Base-by-base conservation (phyloP, 1,140 invertebrate species). In the Apolygus lucorum region DNA sequence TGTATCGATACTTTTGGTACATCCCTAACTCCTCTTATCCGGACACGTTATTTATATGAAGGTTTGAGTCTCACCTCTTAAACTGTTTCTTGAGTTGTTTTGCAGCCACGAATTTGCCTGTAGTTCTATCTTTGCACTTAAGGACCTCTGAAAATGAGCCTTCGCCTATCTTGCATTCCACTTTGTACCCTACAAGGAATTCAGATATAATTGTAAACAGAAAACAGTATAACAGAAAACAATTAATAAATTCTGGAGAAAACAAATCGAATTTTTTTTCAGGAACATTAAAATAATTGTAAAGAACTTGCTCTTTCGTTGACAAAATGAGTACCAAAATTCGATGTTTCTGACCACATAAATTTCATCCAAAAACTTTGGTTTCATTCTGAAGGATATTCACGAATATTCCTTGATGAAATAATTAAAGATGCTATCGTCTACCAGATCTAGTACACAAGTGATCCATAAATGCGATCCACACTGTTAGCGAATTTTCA, bases 91-190 rank as follows among this genome's bases (percentile, higher is more conserved):
- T 88, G 70, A 89, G 79, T 74, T 82, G 79, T 78, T 89, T 88
- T 34, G 84, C 86, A 2, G 87, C 87, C 75, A 82, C 84, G 34
- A 81, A 77, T 29, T 77, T 75, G 54, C 82, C 83, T 72, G 81
- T 83, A 71, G 79, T 75, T 70, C 81, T 78, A 70, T 85, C 79
- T 75, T 86, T 81, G 77, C 86, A 87, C 81, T 86, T 86, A 64
- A 87, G 76, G 17, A 89, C 87, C 73, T 88, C 86, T 0, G 87
- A 87, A 78, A 88, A 89, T 13, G 86, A 86, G 2, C 87, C 87
- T 78, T 84, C 82, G 0, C 84, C 83, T 69, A 84, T 83, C 82
- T 87, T 87, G 28, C 82, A 77, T 66, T 87, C 72, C 70, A 87
- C 79, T 77, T 83, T 82, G 75, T 86, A 88, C 73, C 83, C 84